These are phyloP conservation scores for Nothoprocta pentlandii DNA, from an alignment of 2,113 vertebrate species.

Conservation along the genomic window DNA sequence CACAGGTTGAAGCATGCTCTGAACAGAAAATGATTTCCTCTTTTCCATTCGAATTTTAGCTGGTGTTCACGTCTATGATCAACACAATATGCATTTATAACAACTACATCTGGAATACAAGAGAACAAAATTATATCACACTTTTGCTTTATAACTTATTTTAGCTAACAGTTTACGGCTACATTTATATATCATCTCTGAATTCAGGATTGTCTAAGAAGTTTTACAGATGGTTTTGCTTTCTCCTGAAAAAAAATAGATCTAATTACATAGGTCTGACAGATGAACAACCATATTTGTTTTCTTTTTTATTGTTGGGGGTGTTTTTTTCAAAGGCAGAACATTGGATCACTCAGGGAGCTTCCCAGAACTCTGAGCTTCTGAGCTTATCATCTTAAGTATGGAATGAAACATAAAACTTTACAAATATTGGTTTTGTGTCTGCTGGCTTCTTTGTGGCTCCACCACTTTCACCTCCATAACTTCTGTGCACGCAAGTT, in stretches of 20 bases:
- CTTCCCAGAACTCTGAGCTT: not conserved
- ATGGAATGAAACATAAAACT: not conserved
- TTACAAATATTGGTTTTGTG: not conserved
- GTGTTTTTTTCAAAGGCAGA: not conserved
- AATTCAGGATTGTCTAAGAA: not conserved
- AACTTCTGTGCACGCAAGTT: not conserved
- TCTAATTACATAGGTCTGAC: not conserved
- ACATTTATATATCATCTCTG: not conserved
- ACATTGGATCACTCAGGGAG: not conserved
- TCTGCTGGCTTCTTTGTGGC: not conserved
- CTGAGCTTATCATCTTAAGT: not conserved
- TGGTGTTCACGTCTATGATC: not conserved
- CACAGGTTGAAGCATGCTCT: not conserved
- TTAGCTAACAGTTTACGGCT: not conserved
- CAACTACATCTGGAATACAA: not conserved
- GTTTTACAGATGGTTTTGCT: not conserved
- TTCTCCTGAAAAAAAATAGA: not conserved
- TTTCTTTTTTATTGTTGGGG: not conserved
- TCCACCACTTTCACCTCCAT: not conserved
- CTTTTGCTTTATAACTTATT: not conserved
- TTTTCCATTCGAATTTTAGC: not conserved
- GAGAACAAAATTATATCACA: not conserved
- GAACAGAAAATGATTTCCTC: not conserved
- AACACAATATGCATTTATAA: fast-evolving
- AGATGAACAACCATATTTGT: not conserved